A percentile compares a stretch with the other conserved stretches of the same genome.
Evolutionary conservation across 2,797 vertebrate species (phyloP).

Genomic region (Sarcoramphus papa): DNA sequence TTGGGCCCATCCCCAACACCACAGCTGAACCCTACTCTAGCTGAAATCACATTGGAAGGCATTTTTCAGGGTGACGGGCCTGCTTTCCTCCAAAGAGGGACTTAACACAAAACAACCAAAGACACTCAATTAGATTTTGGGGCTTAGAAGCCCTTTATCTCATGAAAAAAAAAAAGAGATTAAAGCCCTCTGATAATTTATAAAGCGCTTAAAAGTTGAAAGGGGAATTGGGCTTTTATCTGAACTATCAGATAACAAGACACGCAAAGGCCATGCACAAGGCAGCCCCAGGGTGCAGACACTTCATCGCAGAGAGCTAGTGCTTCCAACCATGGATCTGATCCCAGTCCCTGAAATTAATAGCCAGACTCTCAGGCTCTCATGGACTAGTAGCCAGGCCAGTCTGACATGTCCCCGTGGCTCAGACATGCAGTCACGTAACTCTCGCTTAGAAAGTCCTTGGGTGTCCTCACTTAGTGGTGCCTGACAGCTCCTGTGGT

Average conservation of each 20-base stretch:
- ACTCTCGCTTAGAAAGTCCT: neutral
- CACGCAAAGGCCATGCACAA: slow-evolving; percentile 19
- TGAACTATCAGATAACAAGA: slow-evolving; percentile 55
- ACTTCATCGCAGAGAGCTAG: neutral
- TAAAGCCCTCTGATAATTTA: slow-evolving; percentile 69
- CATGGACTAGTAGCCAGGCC: neutral
- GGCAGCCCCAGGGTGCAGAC: slow-evolving; percentile 20
- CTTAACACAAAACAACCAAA: slow-evolving; percentile 50
- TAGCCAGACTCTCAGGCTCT: neutral
- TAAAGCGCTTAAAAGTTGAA: slow-evolving; percentile 63
- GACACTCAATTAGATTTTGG: slow-evolving; percentile 49
- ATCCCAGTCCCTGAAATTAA: slow-evolving; percentile 7
- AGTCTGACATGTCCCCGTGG: neutral
- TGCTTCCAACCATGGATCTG: neutral
- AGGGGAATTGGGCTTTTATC: slow-evolving; percentile 60
- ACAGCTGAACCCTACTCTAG: neutral
- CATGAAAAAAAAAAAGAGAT: slow-evolving; percentile 55
- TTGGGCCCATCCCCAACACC: neutral
- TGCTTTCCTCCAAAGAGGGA: slow-evolving; percentile 14
- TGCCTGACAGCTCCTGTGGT: neutral
- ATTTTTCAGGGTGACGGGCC: neutral
- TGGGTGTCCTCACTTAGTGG: neutral
- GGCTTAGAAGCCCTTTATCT: slow-evolving; percentile 64
- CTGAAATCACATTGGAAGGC: neutral
- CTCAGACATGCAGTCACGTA: slow-evolving; percentile 17